Evolutionary conservation across 2,113 vertebrate species (phyloP).

Genomic region (Cardinalis cardinalis): DNA sequence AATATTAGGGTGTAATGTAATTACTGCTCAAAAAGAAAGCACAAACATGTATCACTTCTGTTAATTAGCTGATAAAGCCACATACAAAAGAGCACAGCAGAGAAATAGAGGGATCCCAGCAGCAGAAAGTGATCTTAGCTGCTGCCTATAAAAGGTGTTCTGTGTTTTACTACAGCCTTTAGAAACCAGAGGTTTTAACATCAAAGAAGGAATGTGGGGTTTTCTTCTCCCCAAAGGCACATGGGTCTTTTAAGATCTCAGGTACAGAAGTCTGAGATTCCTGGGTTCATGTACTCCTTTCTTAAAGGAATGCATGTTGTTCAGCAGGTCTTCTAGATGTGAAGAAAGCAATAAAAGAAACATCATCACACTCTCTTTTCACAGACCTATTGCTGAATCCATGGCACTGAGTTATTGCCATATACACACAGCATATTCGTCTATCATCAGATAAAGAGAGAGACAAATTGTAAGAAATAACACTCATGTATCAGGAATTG

Average conservation of each 20-base stretch:
- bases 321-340: not conserved
- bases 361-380: not conserved
- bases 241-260: not conserved
- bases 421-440: not conserved
- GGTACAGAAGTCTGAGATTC: not conserved
- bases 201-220: rapidly evolving
- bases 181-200: not conserved
- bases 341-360: not conserved
- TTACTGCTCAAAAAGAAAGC: not conserved
- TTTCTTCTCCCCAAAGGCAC: not conserved
- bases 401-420: not conserved
- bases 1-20: not conserved
- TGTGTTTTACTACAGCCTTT: not conserved
- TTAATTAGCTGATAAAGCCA: not conserved
- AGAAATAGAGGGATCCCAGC: not conserved
- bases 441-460: not conserved
- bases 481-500: not conserved
- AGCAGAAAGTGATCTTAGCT: not conserved
- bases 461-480: not conserved
- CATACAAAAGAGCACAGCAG: not conserved
- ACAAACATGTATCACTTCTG: not conserved
- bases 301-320: not conserved
- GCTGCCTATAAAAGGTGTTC: not conserved
- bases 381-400: not conserved
- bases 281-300: not conserved